Conservation (phyloP, 1,140 invertebrate genomes). For the Leptopilina clavipes region DNA sequence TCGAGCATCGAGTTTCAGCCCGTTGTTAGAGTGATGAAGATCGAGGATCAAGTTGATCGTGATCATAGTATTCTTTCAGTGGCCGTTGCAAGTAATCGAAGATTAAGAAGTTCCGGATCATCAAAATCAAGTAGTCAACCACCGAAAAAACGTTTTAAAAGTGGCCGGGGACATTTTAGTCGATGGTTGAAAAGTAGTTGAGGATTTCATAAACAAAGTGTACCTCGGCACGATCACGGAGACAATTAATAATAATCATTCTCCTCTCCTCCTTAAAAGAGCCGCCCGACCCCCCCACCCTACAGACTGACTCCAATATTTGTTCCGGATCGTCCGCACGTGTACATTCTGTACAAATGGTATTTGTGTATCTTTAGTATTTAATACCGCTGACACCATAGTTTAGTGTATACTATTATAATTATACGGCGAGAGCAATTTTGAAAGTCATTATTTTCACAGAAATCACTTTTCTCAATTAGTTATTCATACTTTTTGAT, state of each 20-base stretch:
- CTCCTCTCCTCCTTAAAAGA: no score
- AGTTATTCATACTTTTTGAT: no score
- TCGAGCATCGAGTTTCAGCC: conserved; percentile 73
- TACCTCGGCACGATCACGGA: conserved; percentile 30
- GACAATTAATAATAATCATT: conserved; percentile 43
- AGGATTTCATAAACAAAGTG: conserved; percentile 53
- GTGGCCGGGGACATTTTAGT: conserved; percentile 60
- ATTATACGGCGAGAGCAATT: conserved; percentile 43
- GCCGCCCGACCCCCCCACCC: conserved; percentile 37
- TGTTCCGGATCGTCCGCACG: conserved; percentile 32
- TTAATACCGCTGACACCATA: conserved; percentile 53
- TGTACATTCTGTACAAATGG: conserved; percentile 71
- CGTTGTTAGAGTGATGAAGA: conserved; percentile 72
- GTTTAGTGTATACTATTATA: conserved; percentile 26
- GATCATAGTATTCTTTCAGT: conserved; percentile 71
- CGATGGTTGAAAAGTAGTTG: conserved; percentile 70
- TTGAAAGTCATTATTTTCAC: background rate
- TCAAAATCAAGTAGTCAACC: conserved; percentile 59
- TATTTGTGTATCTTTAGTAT: conserved; percentile 72
- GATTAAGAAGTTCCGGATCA: conserved; percentile 70
- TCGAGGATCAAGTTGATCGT: conserved; percentile 71
- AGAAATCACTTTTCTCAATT: background rate
- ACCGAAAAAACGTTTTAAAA: conserved; percentile 63
- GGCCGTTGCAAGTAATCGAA: conserved; percentile 69
- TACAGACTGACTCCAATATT: conserved; percentile 49